Conservation (phyloP, 2,888 invertebrate species). For the Onchidella celtica region DNA sequence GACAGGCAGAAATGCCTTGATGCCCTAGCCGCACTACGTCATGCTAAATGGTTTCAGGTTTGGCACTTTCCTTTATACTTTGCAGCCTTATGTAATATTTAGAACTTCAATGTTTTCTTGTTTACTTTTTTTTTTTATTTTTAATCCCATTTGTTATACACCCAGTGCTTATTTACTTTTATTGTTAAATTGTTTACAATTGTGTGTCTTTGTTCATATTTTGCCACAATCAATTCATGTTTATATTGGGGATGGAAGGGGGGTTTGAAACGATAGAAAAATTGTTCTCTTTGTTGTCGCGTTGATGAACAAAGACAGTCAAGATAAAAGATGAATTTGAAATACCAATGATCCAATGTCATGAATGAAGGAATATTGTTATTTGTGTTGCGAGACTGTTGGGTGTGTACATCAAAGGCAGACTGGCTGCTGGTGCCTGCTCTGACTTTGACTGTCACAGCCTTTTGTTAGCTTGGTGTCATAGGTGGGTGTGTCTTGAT, state of each 20-base stretch:
- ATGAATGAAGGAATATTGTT: background rate
- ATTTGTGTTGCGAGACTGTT: background rate
- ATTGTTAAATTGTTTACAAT: slow-evolving; percentile 13
- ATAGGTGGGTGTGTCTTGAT: slow-evolving; percentile 35
- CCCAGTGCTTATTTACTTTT: slow-evolving; percentile 40
- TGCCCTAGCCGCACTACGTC: slow-evolving; percentile 99
- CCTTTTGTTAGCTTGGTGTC: slow-evolving; percentile 30
- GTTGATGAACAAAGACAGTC: no score
- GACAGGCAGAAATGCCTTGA: slow-evolving; percentile 99
- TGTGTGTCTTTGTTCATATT: slow-evolving; percentile 32
- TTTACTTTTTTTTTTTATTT: slow-evolving; percentile 4
- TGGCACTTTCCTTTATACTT: slow-evolving; percentile 77
- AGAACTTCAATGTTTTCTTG: slow-evolving; percentile 9
- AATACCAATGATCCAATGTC: no score
- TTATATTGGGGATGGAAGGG: background rate
- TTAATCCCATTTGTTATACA: slow-evolving; percentile 17
- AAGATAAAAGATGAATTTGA: no score
- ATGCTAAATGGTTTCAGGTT: slow-evolving; percentile 99
- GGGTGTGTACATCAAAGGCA: background rate
- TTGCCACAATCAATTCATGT: background rate
- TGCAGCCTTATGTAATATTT: slow-evolving; percentile 53
- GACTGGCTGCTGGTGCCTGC: slow-evolving; percentile 34
- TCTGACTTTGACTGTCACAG: background rate
- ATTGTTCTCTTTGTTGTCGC: no score
- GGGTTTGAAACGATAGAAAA: background rate